Percentiles rank a stretch among this genome's conserved stretches.
Conservation (phyloP, 2,113 vertebrate genomes). For the Laticauda colubrina region DNA sequence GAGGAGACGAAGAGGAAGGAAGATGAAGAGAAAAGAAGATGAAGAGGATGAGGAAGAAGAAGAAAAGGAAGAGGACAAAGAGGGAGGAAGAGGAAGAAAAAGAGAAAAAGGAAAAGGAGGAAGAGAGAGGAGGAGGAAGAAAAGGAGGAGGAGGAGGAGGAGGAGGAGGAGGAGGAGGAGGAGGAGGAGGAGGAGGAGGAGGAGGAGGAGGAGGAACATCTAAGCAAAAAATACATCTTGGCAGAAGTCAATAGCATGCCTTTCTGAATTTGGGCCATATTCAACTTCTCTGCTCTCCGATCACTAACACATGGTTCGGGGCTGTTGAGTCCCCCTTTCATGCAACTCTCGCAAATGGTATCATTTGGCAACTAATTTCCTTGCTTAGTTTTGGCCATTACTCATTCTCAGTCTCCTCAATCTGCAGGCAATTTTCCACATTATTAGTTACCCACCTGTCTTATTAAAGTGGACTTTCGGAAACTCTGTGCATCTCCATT, state of each 20-base stretch:
- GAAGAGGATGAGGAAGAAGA: no score
- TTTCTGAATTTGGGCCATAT: constrained; percentile 66
- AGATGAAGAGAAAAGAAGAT: no score
- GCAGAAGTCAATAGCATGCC: constrained; percentile 48
- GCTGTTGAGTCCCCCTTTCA: constrained; percentile 69
- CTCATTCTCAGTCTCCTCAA: constrained; percentile 83
- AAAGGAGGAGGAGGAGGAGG: no score
- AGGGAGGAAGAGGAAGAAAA: no score
- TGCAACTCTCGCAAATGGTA: constrained; percentile 77
- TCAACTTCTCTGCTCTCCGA: constrained; percentile 60
- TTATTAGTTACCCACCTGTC: constrained; percentile 87
- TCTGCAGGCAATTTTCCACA: constrained; percentile 86
- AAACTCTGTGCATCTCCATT: constrained; percentile 76
- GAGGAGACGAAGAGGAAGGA: no score
- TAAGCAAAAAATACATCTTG: neutral
- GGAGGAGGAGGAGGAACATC: neutral
- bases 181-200: neutral
- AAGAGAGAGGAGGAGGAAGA: no score
- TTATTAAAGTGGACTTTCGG: constrained; percentile 82
- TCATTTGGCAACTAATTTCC: constrained; percentile 85
- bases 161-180: no score
- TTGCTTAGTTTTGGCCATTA: constrained; percentile 82
- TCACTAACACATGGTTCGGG: constrained; percentile 78
- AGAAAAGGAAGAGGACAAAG: no score
- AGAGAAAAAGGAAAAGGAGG: no score